Conservation (phyloP, 2,113 vertebrate species). For the Saimiri boliviensis region DNA sequence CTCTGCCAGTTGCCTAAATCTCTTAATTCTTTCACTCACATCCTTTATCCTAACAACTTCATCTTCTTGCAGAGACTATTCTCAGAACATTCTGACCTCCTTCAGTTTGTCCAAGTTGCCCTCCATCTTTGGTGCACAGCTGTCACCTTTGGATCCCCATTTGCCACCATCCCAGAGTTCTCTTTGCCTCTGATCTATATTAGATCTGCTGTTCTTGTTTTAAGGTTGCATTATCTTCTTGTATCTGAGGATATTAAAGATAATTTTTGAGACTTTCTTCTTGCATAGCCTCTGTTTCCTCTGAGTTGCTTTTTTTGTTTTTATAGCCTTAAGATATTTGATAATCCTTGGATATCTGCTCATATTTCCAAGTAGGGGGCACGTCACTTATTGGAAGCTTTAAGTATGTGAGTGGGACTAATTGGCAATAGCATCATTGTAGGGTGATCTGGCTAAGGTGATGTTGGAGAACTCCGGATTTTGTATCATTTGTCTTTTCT, state of each 20-base stretch:
- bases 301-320: neutral
- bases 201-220: neutral
- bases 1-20: neutral
- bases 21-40: neutral
- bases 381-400: neutral
- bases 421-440: neutral
- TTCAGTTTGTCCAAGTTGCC: neutral
- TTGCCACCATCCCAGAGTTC: neutral
- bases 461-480: neutral
- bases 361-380: neutral
- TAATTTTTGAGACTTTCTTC: neutral
- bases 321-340: neutral
- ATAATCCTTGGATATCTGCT: neutral
- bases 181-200: neutral
- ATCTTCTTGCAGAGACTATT: neutral
- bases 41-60: neutral
- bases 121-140: neutral
- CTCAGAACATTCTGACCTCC: neutral
- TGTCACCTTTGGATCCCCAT: neutral
- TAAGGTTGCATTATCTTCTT: neutral
- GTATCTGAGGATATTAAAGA: neutral
- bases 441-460: neutral
- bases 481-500: constrained; percentile 9
- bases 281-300: neutral
- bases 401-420: neutral